These are phyloP conservation scores for Origma solitaria DNA, from an alignment of 2,113 vertebrate species.

Conservation along the genomic window DNA sequence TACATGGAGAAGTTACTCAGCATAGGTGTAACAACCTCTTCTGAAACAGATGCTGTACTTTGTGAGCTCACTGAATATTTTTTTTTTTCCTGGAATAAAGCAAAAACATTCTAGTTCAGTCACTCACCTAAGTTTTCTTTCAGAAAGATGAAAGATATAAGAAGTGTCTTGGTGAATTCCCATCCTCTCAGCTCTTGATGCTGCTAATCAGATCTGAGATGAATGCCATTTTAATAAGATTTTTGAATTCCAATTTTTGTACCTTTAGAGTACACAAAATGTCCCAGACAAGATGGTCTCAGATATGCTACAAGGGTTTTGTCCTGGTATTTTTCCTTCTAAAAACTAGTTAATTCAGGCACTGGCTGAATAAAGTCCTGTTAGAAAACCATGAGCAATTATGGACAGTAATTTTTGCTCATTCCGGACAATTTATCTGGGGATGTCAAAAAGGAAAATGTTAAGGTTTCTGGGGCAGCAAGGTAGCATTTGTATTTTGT, in stretches of 20 bases:
- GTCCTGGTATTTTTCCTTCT: not conserved
- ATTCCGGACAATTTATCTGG: not conserved
- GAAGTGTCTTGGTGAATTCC: not conserved
- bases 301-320: not conserved
- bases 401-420: not conserved
- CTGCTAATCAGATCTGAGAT: not conserved
- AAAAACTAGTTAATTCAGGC: not conserved
- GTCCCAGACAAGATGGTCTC: not conserved
- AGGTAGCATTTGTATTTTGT: not conserved
- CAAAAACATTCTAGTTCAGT: not conserved
- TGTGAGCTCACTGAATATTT: not conserved
- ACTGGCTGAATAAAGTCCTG: not conserved
- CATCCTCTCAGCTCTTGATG: not conserved
- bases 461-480: not conserved
- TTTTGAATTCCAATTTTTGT: not conserved
- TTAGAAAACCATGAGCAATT: not conserved
- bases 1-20: not conserved
- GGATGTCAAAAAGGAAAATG: not conserved
- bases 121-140: not conserved
- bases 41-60: not conserved
- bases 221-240: not conserved
- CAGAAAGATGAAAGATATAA: not conserved
- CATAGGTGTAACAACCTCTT: not conserved
- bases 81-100: not conserved
- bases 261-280: not conserved